Conservation (phyloP, 2,888 invertebrate species). For the Temnothorax unifasciatus region DNA sequence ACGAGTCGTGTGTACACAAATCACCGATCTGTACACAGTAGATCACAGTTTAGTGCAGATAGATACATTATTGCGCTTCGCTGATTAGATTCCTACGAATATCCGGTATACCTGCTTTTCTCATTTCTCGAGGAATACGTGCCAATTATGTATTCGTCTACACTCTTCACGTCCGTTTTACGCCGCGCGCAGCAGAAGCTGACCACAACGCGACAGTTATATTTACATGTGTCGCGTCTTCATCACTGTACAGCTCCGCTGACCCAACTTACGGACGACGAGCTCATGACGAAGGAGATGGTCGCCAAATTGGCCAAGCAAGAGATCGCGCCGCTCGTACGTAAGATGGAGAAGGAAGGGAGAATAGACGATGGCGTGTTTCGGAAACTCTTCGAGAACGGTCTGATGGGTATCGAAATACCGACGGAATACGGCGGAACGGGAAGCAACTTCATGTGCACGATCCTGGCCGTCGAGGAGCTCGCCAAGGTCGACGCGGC, state of each 20-base stretch:
- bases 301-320: conserved; percentile 96
- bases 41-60: too few species aligned
- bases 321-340: conserved; percentile 94
- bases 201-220: background rate
- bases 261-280: conserved; percentile 94
- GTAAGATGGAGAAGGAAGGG: conserved; percentile 96
- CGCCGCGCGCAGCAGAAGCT: conserved; percentile 67
- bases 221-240: conserved; percentile 56
- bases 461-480: conserved; percentile 96
- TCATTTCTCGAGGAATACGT: background rate
- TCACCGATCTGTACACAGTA: too few species aligned
- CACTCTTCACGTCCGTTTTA: background rate
- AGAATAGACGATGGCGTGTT: conserved; percentile 93
- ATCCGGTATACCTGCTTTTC: background rate
- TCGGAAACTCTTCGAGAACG: conserved; percentile 95
- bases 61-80: background rate
- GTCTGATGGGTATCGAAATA: conserved; percentile 97
- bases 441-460: conserved; percentile 95
- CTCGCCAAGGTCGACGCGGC: conserved; percentile 96
- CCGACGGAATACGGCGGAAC: conserved; percentile 95
- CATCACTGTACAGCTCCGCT: conserved; percentile 88
- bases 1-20: background rate
- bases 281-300: conserved; percentile 95
- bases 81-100: background rate
- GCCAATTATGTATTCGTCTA: background rate